Conservation (phyloP, 2,888 invertebrate species). For the Zaprionus bogoriensis region DNA sequence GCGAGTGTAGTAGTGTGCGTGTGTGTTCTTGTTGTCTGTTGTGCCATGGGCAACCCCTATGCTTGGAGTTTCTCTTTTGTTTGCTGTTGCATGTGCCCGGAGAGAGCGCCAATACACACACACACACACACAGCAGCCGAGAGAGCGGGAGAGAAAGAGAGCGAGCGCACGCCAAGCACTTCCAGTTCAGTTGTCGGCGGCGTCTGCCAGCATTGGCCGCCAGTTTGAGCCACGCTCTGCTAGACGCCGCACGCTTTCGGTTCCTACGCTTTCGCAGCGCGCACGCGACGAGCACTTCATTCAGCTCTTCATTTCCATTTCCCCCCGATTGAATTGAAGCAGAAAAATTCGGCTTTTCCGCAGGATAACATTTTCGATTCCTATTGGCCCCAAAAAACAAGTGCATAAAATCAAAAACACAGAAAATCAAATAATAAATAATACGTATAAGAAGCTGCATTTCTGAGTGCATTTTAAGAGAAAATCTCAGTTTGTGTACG, state of each 20-base stretch:
- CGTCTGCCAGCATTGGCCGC: constrained; percentile 55
- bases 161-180: constrained; percentile 14
- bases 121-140: constrained; percentile 16
- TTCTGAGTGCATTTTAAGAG: constrained; percentile 22
- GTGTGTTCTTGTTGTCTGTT: constrained; percentile 12
- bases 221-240: constrained; percentile 76
- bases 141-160: constrained; percentile 10
- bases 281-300: constrained; percentile 53
- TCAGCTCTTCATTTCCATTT: constrained; percentile 29
- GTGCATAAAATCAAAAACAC: constrained; percentile 4
- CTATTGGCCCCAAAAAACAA: constrained; percentile 26
- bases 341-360: constrained; percentile 35
- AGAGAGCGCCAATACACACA: constrained; percentile 37
- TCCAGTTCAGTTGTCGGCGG: constrained; percentile 42
- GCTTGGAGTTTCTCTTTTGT: constrained; percentile 33
- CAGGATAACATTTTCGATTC: constrained; percentile 39
- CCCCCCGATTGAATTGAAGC: not conserved
- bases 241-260: constrained; percentile 67
- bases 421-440: constrained; percentile 5
- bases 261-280: constrained; percentile 41
- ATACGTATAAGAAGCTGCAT: constrained; percentile 9
- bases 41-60: constrained; percentile 48
- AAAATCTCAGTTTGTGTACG: constrained; percentile 25
- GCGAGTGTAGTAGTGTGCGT: not conserved
- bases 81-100: constrained; percentile 31